Evolutionary conservation across 2,113 vertebrate species (phyloP).

Genomic region (Odontesthes bonariensis): DNA sequence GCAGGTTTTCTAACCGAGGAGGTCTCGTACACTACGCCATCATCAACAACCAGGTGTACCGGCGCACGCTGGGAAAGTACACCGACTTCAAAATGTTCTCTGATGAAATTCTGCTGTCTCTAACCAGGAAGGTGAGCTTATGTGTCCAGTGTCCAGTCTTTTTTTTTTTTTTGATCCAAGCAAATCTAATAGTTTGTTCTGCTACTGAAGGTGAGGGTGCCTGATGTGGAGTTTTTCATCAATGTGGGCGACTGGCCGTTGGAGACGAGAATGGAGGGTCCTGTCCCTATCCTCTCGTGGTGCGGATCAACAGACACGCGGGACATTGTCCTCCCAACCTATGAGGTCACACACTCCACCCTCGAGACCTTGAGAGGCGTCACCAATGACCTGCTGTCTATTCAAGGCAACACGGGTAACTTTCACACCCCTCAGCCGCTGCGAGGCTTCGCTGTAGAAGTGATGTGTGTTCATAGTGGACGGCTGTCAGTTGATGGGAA

Average conservation of each 20-base stretch:
- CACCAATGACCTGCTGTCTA: constrained; percentile 93
- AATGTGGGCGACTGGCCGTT: constrained; percentile 96
- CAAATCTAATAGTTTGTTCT: background rate
- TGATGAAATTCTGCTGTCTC: constrained; percentile 91
- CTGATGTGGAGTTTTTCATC: constrained; percentile 92
- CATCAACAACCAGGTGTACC: constrained; percentile 86
- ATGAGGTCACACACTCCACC: constrained; percentile 93
- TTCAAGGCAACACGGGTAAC: constrained; percentile 94
- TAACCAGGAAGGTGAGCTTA: constrained; percentile 88
- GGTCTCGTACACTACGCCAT: constrained; percentile 92
- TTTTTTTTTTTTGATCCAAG: too few species aligned
- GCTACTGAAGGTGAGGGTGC: constrained; percentile 85
- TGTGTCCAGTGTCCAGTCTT: too few species aligned
- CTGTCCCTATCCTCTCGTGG: constrained; percentile 92
- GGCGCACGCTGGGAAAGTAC: constrained; percentile 91
- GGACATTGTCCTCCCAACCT: constrained; percentile 92
- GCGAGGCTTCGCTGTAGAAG: too few species aligned
- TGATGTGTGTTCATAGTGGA: too few species aligned
- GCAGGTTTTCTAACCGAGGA: constrained; percentile 86
- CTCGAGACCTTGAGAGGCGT: constrained; percentile 92
- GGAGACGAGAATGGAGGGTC: constrained; percentile 83
- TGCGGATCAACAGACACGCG: constrained; percentile 90
- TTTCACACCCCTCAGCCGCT: too few species aligned
- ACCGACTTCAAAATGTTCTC: constrained; percentile 99
- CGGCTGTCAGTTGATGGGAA: too few species aligned